Conservation (phyloP, 1,140 invertebrate species). For the Ceratoteleas bidentatus region DNA sequence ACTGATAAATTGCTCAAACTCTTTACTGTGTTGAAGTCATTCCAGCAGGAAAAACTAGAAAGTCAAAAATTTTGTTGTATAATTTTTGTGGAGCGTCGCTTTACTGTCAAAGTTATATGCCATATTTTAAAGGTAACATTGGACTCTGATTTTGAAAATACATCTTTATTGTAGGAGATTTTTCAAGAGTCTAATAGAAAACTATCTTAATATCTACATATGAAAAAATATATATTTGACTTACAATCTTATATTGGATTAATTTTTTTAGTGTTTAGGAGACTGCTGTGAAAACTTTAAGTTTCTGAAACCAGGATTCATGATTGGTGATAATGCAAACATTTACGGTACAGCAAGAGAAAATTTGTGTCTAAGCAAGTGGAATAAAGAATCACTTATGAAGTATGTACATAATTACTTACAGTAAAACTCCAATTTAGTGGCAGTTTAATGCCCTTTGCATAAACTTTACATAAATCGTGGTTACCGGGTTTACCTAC, state of each 20-base stretch:
- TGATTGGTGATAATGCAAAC: constrained; percentile 85
- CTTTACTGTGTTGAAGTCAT: constrained; percentile 82
- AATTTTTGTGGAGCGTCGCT: constrained; percentile 90
- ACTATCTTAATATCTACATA: neutral
- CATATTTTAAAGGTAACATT: constrained; percentile 86
- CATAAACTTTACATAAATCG: no score
- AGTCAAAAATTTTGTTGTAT: constrained; percentile 85
- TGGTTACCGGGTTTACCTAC: no score
- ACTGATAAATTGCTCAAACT: constrained; percentile 83
- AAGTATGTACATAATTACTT: no score
- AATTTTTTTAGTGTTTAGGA: constrained; percentile 72
- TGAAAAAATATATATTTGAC: neutral
- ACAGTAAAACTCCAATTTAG: no score
- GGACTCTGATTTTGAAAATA: neutral
- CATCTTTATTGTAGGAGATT: neutral
- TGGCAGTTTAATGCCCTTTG: no score
- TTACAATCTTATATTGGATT: neutral
- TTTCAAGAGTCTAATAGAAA: neutral
- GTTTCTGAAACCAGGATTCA: constrained; percentile 86
- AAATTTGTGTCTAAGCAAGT: constrained; percentile 80
- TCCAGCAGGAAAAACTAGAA: constrained; percentile 72
- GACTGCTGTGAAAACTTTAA: constrained; percentile 78
- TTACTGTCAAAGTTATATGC: constrained; percentile 89
- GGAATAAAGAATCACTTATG: constrained; percentile 84
- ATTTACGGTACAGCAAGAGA: constrained; percentile 83